Percentiles rank a stretch among this genome's conserved stretches.
Conservation (phyloP, 2,797 vertebrate genomes). For the Pelobates cultripes region DNA sequence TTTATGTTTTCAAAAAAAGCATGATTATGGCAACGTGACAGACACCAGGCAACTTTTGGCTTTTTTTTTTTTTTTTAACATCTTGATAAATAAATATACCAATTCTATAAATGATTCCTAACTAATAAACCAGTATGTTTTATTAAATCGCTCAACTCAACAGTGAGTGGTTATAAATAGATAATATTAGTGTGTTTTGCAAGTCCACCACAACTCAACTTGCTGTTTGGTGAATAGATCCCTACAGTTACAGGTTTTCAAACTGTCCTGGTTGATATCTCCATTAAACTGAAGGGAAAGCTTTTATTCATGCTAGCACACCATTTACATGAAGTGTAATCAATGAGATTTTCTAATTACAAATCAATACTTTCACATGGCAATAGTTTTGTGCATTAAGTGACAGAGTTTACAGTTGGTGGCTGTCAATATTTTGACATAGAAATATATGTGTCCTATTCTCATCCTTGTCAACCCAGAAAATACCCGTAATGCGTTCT, state of each 20-base stretch:
- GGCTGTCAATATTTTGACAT: not conserved
- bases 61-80: no score
- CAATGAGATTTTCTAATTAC: slow-evolving; percentile 56
- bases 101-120: no score
- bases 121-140: no score
- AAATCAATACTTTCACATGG: slow-evolving; percentile 45
- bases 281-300: slow-evolving; percentile 44
- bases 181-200: no score
- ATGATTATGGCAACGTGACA: no score
- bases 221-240: no score
- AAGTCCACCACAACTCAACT: no score
- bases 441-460: not conserved
- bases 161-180: no score
- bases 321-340: slow-evolving; percentile 54
- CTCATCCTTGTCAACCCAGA: not conserved
- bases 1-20: no score
- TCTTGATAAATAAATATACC: no score
- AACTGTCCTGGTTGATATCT: slow-evolving; percentile 39
- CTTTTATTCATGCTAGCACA: slow-evolving; percentile 40
- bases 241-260: not conserved
- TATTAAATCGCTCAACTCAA: no score
- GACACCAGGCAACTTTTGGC: no score
- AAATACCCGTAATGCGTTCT: not conserved
- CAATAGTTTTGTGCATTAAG: slow-evolving; percentile 31
- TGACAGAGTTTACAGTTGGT: slow-evolving; percentile 30